phyloP scores from a whole-genome alignment of 2,797 vertebrate species.

The Xenentodon cancila region DNA sequence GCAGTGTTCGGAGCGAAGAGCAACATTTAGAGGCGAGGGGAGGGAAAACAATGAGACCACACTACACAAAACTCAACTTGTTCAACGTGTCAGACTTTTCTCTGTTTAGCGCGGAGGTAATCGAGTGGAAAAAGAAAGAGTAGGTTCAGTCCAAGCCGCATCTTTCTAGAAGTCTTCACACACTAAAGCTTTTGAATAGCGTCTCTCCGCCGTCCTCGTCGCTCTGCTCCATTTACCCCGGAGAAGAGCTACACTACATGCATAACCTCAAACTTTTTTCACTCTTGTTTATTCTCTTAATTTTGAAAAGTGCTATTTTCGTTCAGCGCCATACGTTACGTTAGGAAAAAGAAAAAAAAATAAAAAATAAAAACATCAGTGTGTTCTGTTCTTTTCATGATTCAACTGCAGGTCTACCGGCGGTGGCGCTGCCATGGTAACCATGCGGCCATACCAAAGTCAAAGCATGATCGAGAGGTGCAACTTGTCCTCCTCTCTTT shows the following conservation, averaged over 20 bases:
- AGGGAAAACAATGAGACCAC: constrained; percentile 54
- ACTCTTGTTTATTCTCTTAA: constrained; percentile 42
- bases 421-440: constrained; percentile 48
- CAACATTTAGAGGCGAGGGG: constrained; percentile 58
- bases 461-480: constrained; percentile 46
- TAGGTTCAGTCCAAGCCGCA: constrained; percentile 78
- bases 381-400: constrained; percentile 46
- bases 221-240: constrained; percentile 23
- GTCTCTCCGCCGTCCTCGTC: constrained; percentile 32
- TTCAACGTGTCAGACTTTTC: constrained; percentile 60
- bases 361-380: constrained; percentile 6
- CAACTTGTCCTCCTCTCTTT: constrained; percentile 59
- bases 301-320: constrained; percentile 81
- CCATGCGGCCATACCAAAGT: constrained; percentile 29
- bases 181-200: constrained; percentile 72
- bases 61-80: constrained; percentile 65
- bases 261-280: constrained; percentile 61
- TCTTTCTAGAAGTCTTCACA: constrained; percentile 67
- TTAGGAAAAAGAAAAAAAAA: neutral
- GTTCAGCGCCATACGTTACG: constrained; percentile 58
- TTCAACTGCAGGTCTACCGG: constrained; percentile 53
- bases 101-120: constrained; percentile 62
- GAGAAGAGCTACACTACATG: constrained; percentile 71
- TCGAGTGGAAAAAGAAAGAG: constrained; percentile 50
- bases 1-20: constrained; percentile 76